Evolutionary conservation across 2,797 vertebrate species (phyloP).

Genomic region (Danio albolineatus): DNA sequence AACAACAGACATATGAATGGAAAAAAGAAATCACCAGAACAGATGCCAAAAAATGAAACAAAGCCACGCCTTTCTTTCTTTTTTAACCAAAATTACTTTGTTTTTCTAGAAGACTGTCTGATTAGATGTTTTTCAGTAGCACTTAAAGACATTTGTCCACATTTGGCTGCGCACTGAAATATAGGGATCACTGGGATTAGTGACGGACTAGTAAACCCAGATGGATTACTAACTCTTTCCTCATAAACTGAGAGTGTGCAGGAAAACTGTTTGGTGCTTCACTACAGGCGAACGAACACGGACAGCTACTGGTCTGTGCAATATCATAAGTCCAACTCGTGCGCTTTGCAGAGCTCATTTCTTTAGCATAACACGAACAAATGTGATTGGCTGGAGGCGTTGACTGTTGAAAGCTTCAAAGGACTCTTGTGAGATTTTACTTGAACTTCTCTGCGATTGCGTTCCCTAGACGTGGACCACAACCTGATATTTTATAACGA

Average conservation of each 20-base stretch:
- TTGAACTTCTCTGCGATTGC: conserved; percentile 57
- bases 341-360: conserved; percentile 34
- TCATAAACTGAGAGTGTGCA: conserved; percentile 8
- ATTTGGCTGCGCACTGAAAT: background rate
- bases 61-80: conserved; percentile 70
- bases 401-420: conserved; percentile 87
- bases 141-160: conserved; percentile 24
- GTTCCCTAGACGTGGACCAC: conserved; percentile 2
- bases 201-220: background rate
- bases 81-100: conserved; percentile 65
- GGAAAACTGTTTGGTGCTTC: conserved; percentile 62
- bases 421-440: conserved; percentile 56
- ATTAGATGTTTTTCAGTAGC: conserved; percentile 64
- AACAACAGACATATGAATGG: conserved; percentile 66
- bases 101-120: conserved; percentile 58
- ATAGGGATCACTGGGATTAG: background rate
- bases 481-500: conserved; percentile 50
- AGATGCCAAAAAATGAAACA: conserved; percentile 72
- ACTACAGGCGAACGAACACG: conserved; percentile 41
- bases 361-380: conserved; percentile 69
- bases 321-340: conserved; percentile 23
- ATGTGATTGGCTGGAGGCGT: conserved; percentile 77
- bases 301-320: conserved; percentile 12
- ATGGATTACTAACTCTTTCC: conserved; percentile 12
- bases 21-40: conserved; percentile 65